phyloP scores from a whole-genome alignment of 2,888 invertebrate genomes.

The Acleris sparsana region DNA sequence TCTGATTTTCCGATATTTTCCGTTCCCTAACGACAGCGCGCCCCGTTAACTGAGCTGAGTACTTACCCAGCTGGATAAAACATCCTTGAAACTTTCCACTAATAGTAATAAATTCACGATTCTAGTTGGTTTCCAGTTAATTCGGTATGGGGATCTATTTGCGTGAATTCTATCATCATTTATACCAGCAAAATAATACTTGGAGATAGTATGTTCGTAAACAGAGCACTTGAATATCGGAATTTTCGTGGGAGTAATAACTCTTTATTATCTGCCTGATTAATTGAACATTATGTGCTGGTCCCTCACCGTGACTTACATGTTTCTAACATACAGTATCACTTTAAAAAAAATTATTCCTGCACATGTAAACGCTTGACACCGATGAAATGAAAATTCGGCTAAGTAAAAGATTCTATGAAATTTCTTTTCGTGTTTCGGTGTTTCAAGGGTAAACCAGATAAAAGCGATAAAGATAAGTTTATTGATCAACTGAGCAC shows the following conservation, averaged over 20 bases:
- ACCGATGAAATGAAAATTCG: too few relatives aligned
- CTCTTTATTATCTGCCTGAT: not conserved
- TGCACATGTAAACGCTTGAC: too few relatives aligned
- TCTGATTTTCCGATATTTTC: not conserved
- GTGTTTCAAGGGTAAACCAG: too few relatives aligned
- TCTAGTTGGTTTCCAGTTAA: constrained; percentile 26
- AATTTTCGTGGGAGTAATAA: constrained; percentile 9
- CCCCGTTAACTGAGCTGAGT: constrained; percentile 11
- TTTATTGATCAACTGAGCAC: too few relatives aligned
- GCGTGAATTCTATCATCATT: constrained; percentile 14
- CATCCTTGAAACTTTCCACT: constrained; percentile 19
- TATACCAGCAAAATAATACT: constrained; percentile 18
- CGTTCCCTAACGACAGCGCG: constrained; percentile 16
- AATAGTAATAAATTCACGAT: constrained; percentile 17
- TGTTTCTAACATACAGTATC: too few relatives aligned
- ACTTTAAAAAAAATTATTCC: too few relatives aligned
- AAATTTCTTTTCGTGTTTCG: too few relatives aligned
- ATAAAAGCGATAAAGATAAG: too few relatives aligned
- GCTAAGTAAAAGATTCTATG: too few relatives aligned
- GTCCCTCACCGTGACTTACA: too few relatives aligned
- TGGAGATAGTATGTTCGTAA: constrained; percentile 20
- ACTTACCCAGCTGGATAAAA: constrained; percentile 12
- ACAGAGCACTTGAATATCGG: constrained; percentile 12
- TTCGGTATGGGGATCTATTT: constrained; percentile 25
- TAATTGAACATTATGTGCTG: too few relatives aligned